Evolutionary conservation across 2,888 invertebrate species (phyloP).

Genomic region (Crepidodera aurea): DNA sequence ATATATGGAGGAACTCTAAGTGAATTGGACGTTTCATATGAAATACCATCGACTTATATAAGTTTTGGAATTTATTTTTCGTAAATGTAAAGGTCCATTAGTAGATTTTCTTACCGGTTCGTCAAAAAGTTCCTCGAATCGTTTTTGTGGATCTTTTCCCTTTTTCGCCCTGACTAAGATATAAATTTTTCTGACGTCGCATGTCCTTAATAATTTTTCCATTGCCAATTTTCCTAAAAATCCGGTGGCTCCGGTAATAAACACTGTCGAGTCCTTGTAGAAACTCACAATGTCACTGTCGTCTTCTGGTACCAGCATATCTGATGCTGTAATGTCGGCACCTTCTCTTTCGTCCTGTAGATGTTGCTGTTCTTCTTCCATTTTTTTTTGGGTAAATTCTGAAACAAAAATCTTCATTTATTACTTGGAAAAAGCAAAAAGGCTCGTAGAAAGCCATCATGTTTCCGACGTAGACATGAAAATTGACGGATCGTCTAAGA

Average conservation of each 20-base stretch:
- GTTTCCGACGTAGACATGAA: too few species aligned
- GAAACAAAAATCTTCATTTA: neutral
- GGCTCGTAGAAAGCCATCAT: too few species aligned
- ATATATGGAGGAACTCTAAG: too few species aligned
- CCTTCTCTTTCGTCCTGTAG: slow-evolving; percentile 57
- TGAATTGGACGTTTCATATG: too few species aligned
- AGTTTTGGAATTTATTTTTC: too few species aligned
- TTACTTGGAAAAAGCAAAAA: too few species aligned
- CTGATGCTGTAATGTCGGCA: slow-evolving; percentile 62
- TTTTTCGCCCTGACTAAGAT: slow-evolving; percentile 55
- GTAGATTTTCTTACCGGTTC: slow-evolving; percentile 68
- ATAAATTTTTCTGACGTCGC: slow-evolving; percentile 52
- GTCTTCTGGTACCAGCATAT: slow-evolving; percentile 60
- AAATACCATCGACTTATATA: too few species aligned
- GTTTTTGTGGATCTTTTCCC: slow-evolving; percentile 49
- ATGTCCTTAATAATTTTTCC: slow-evolving; percentile 54
- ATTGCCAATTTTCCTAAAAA: slow-evolving; percentile 59
- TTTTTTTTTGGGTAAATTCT: slow-evolving; percentile 1
- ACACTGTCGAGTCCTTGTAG: slow-evolving; percentile 52
- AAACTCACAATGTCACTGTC: slow-evolving; percentile 50
- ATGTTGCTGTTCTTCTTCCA: slow-evolving; percentile 4
- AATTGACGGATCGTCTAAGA: too few species aligned
- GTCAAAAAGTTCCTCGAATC: slow-evolving; percentile 67
- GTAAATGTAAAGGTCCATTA: too few species aligned
- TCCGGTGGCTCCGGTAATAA: slow-evolving; percentile 59